These are phyloP conservation scores for Sebastes reedi DNA, from an alignment of 2,797 vertebrate species.

Conservation along the genomic window DNA sequence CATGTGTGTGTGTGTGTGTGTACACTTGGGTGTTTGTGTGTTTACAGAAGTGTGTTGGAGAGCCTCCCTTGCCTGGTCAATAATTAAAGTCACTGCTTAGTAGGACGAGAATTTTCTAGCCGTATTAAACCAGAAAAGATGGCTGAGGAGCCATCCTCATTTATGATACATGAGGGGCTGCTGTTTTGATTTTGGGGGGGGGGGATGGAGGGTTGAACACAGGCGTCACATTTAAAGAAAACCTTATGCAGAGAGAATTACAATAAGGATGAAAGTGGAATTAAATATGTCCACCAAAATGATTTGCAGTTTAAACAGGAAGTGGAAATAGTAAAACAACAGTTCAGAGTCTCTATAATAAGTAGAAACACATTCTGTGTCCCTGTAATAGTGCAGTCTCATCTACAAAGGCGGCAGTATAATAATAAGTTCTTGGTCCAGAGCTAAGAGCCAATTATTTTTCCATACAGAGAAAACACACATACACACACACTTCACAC, in stretches of 20 bases:
- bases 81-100: constrained; percentile 57
- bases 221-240: constrained; percentile 3
- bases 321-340: constrained; percentile 5
- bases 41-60: constrained; percentile 2
- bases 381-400: constrained; percentile 28
- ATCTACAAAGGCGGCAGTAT: constrained; percentile 42
- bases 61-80: constrained; percentile 50
- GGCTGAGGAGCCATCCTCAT: constrained; percentile 20
- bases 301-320: constrained; percentile 9
- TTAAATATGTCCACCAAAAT: not conserved
- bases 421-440: constrained; percentile 54
- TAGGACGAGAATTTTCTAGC: constrained; percentile 23
- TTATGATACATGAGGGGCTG: constrained; percentile 36
- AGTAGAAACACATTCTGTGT: constrained; percentile 12
- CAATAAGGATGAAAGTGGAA: not conserved
- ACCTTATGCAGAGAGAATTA: not conserved
- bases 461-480: constrained; percentile 30
- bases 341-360: constrained; percentile 16
- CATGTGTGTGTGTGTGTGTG: constrained; percentile 5
- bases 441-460: constrained; percentile 54
- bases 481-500: not conserved
- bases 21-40: constrained; percentile 8
- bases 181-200: constrained; percentile 17
- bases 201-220: not conserved
- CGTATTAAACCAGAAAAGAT: constrained; percentile 36